A percentile compares a stretch with the other conserved stretches of the same genome.
Conservation (phyloP, 2,888 invertebrate genomes). For the Hirtodrosophila confusa region DNA sequence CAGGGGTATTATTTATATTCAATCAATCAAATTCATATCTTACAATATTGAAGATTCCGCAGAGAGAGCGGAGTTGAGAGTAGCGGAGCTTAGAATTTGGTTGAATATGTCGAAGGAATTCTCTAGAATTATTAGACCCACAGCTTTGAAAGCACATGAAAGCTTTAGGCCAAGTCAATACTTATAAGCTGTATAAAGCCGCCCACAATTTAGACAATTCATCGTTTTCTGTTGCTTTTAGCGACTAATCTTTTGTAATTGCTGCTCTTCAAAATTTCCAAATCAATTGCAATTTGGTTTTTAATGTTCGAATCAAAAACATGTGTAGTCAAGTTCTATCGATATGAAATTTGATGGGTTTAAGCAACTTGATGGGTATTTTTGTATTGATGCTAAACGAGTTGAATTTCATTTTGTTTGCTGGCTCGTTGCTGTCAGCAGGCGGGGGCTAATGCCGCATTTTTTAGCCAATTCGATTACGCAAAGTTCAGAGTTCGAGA, state of each 20-base stretch:
- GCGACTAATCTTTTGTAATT: neutral
- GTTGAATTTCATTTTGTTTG: constrained; percentile 10
- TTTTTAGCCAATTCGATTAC: constrained; percentile 45
- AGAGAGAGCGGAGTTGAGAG: no score
- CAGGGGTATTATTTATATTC: no score
- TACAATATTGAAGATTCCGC: no score
- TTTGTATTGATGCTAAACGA: constrained; percentile 14
- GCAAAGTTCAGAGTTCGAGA: constrained; percentile 60
- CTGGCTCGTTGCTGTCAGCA: constrained; percentile 13
- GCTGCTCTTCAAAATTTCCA: constrained; percentile 5
- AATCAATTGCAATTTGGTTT: constrained; percentile 7
- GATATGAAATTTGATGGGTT: constrained; percentile 19
- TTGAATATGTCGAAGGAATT: no score
- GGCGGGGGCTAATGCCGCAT: constrained; percentile 2
- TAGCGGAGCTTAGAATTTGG: no score
- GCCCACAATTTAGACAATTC: no score
- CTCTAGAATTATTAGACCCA: no score
- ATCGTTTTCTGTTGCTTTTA: no score
- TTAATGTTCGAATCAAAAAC: constrained; percentile 1
- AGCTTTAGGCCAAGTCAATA: no score
- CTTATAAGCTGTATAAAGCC: no score
- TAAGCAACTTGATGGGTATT: constrained; percentile 14
- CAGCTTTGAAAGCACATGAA: no score
- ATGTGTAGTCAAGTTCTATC: constrained; percentile 13
- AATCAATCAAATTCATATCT: no score